Conservation (phyloP, 1,140 invertebrate species). For the Drosophila nikananu region DNA sequence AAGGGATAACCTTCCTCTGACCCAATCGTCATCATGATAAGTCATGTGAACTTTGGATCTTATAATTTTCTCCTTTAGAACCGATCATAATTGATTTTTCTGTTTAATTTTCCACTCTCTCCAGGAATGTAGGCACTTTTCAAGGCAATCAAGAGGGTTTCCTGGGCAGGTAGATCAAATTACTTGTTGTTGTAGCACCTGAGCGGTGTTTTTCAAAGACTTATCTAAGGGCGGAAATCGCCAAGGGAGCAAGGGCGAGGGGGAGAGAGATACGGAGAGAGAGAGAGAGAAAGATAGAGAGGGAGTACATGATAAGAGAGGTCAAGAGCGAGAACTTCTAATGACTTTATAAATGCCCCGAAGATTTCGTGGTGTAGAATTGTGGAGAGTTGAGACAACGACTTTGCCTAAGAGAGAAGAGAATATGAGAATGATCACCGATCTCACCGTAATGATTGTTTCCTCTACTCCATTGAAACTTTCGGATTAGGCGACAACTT, state of each 20-base stretch:
- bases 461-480: constrained; percentile 29
- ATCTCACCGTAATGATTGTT: constrained; percentile 36
- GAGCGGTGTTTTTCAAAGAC: constrained; percentile 34
- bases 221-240: constrained; percentile 20
- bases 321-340: constrained; percentile 30
- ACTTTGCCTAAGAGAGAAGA: constrained; percentile 2
- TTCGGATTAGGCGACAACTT: constrained; percentile 47
- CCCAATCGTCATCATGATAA: not conserved
- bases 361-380: constrained; percentile 10
- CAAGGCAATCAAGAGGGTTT: constrained; percentile 7
- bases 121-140: not conserved
- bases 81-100: constrained; percentile 22
- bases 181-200: constrained; percentile 31
- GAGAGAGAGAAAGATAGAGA: not conserved
- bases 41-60: not conserved
- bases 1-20: not conserved
- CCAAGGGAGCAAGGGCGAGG: not conserved
- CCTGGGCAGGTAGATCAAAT: constrained; percentile 37
- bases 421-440: constrained; percentile 2
- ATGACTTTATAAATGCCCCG: constrained; percentile 43
- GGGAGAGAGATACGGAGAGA: not conserved
- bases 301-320: constrained; percentile 3
- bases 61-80: not conserved
- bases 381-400: not conserved
- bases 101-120: constrained; percentile 22